Base-by-base conservation (phyloP, 2,888 invertebrate genomes). In the Sturmia bella region DNA sequence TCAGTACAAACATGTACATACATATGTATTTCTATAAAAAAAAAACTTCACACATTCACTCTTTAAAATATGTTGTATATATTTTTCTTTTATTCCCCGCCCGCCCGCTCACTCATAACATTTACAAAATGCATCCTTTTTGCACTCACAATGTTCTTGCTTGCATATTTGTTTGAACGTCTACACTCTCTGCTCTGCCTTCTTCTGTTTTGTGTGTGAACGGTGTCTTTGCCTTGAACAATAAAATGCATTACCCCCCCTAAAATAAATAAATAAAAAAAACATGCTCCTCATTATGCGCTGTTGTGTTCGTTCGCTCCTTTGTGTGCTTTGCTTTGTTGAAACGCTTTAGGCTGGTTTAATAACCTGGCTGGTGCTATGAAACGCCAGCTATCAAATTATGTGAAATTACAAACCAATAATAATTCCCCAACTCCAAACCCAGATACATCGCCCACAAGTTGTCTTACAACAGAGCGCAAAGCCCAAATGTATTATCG, bases 341-440 rank as follows among this genome's bases (percentile, higher is more conserved):
- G 59, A 79, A 69, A 63, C 76, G 63, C 80, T 84, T 76, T 82
- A 90, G 91, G 93, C 93, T 93, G 93, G 93, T 93, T 93, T 92
- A 93, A 93, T 93, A 93, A 93, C 90, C 91, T 94, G 91, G 93
- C 93, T 90, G 93, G 93, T 91, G 93, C 93, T 89, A 92, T 94
- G 91, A 96, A 95, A 92, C 95, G 95, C 91, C 94, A 95, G 89
- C 95, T 96, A 91, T 94, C 95, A 89, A 95, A 95, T 86, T 96
- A 96, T 92, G 95, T 95, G 88, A 96, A 96, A 92, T 93, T 95
- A 91, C 95, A 96, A 74, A 68, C 81, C 43, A 69, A 74, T 78
- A 82, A 92, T 93, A 94, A 87, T 92, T 86, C 84, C 84, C 89
- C 86, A 74, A 64, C 68, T 64, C 66, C 74, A 74, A 82, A 81